Percentiles rank a stretch among this genome's conserved stretches.
Conservation (phyloP, 2,888 invertebrate species). For the Drosophila diplacantha region DNA sequence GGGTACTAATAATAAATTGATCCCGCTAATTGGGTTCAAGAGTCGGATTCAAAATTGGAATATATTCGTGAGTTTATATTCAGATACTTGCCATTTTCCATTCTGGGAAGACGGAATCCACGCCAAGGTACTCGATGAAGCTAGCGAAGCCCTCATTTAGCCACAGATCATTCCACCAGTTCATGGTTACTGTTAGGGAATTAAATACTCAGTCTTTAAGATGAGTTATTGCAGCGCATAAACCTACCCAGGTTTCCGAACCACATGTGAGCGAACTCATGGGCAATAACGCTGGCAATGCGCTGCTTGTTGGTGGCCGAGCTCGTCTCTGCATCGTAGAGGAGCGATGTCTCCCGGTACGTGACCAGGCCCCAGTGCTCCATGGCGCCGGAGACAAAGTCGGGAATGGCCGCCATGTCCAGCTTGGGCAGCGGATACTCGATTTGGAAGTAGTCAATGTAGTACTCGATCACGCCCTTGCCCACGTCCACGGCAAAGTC, state of each 20-base stretch:
- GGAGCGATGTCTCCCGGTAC: constrained; percentile 89
- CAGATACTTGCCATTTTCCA: constrained; percentile 85
- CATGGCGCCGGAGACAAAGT: constrained; percentile 87
- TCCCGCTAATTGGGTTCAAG: constrained; percentile 81
- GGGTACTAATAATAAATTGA: constrained; percentile 84
- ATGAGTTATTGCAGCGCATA: not conserved
- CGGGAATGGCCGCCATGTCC: constrained; percentile 79
- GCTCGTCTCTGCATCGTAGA: constrained; percentile 86
- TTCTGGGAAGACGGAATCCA: constrained; percentile 83
- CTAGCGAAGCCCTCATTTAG: constrained; percentile 95
- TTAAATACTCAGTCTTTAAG: not conserved
- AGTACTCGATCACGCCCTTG: constrained; percentile 86
- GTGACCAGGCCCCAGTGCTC: constrained; percentile 98
- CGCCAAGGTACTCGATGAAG: constrained; percentile 91
- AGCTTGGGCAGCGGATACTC: constrained; percentile 93
- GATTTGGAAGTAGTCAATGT: constrained; percentile 90
- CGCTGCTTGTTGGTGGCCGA: constrained; percentile 87
- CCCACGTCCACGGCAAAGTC: constrained; percentile 87
- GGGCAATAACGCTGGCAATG: constrained; percentile 90
- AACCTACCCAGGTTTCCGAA: constrained; percentile 89
- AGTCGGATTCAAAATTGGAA: not conserved
- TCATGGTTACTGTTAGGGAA: constrained; percentile 86
- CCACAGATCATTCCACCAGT: constrained; percentile 97
- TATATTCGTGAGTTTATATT: not conserved
- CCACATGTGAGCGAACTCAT: constrained; percentile 98